Evolutionary conservation across 2,113 vertebrate genomes (phyloP).

Genomic region (Bombycilla garrulus): DNA sequence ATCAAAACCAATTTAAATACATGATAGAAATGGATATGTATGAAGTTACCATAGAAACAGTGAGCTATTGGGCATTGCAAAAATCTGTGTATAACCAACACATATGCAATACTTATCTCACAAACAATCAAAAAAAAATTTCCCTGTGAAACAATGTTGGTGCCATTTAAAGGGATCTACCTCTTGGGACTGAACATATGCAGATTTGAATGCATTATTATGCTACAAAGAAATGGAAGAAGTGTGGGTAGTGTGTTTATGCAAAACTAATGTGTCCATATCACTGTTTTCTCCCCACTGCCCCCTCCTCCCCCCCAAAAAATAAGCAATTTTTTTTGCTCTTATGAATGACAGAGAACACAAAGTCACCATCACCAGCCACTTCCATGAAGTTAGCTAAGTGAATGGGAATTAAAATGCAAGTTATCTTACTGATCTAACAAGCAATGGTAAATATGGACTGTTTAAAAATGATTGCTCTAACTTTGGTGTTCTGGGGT

Average conservation of each 20-base stretch:
- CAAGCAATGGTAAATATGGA: not conserved
- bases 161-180: conserved; percentile 44
- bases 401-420: not conserved
- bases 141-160: conserved; percentile 10
- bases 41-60: conserved; percentile 65
- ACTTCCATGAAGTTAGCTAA: not conserved
- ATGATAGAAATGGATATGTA: conserved; percentile 65
- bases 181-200: conserved; percentile 35
- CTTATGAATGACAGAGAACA: not conserved
- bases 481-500: conserved; percentile 68
- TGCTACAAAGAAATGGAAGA: conserved; percentile 7
- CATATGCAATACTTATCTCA: conserved; percentile 48
- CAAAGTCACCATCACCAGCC: not conserved
- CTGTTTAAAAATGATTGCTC: conserved; percentile 23
- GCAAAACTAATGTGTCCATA: not conserved
- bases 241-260: conserved; percentile 8
- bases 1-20: conserved; percentile 77
- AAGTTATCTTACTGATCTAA: not conserved
- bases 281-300: not conserved
- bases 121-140: not conserved
- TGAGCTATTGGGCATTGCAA: conserved; percentile 69
- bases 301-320: fast-evolving
- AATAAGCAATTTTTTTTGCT: not conserved
- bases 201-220: conserved; percentile 48
- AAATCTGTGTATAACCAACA: conserved; percentile 67